A percentile compares a stretch with the other conserved stretches of the same genome.
Conservation (phyloP, 2,888 invertebrate species). For the Drosophila kokeensis region DNA sequence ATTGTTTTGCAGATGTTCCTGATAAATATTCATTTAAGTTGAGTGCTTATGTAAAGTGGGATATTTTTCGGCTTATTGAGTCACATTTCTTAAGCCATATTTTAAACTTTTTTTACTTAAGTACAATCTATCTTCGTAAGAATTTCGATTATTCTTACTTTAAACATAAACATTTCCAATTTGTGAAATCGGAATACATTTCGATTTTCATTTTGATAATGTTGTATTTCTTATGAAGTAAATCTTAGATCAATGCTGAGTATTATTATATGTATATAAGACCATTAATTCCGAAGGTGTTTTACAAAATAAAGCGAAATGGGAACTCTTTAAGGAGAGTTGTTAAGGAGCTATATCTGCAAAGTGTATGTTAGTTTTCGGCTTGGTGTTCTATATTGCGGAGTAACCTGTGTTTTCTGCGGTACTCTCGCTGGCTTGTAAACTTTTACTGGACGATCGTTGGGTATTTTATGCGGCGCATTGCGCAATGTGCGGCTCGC, state of each 20-base stretch:
- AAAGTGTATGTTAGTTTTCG: slow-evolving; percentile 38
- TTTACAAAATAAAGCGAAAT: not conserved
- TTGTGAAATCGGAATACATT: not conserved
- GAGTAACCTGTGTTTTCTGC: slow-evolving; percentile 32
- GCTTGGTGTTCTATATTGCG: slow-evolving; percentile 10
- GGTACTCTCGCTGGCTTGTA: slow-evolving; percentile 66
- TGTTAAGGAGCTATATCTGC: not conserved
- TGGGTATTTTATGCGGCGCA: slow-evolving; percentile 65
- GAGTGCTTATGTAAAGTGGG: not conserved
- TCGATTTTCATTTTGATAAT: not conserved
- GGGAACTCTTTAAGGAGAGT: not conserved
- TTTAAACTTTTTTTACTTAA: no score
- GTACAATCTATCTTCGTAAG: not conserved
- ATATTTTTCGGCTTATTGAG: not conserved
- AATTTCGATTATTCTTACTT: not conserved
- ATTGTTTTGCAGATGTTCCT: not conserved
- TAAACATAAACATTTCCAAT: no score
- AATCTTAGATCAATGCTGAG: not conserved
- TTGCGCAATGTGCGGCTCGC: slow-evolving; percentile 77
- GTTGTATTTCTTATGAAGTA: not conserved
- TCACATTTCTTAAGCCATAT: not conserved
- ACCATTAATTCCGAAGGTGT: not conserved
- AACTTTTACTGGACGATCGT: slow-evolving; percentile 73
- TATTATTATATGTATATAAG: not conserved
- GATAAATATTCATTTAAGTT: not conserved